A percentile compares a stretch with the other conserved stretches of the same genome.
These are phyloP conservation scores for Oligia latruncula DNA, from an alignment of 2,888 invertebrate species.

Conservation along the genomic window DNA sequence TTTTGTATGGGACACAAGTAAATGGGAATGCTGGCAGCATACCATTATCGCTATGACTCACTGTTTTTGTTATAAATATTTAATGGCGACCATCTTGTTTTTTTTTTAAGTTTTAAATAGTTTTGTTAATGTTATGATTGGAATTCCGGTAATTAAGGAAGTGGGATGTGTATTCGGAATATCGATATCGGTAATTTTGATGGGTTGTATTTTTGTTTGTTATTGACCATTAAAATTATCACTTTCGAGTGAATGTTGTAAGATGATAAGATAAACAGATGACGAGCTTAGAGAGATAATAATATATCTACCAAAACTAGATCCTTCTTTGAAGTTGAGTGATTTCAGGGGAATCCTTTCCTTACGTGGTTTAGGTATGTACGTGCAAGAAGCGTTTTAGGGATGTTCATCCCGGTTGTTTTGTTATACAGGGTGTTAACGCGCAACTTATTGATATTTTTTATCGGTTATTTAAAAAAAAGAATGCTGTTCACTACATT, in stretches of 20 bases:
- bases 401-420: not conserved
- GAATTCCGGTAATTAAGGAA: constrained; percentile 37
- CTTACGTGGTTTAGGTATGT: not conserved
- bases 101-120: constrained; percentile 37
- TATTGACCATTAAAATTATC: constrained; percentile 9
- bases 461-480: too few species aligned
- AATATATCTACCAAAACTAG: not conserved
- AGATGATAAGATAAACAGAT: constrained; percentile 7
- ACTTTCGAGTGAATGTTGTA: not conserved
- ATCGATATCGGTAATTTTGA: constrained; percentile 18
- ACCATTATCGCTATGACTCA: constrained; percentile 85
- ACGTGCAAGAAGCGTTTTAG: not conserved
- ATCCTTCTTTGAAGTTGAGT: constrained; percentile 25
- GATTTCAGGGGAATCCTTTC: constrained; percentile 18
- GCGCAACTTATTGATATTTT: too few species aligned
- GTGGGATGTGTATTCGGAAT: constrained; percentile 10
- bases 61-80: constrained; percentile 68
- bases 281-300: not conserved
- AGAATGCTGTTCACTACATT: too few species aligned
- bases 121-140: constrained; percentile 23
- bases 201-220: constrained; percentile 16
- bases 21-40: constrained; percentile 85
- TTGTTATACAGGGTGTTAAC: not conserved
- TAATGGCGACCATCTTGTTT: constrained; percentile 63
- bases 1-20: constrained; percentile 86